Conservation (phyloP, 1,140 invertebrate species). For the Colletes latitarsis region DNA sequence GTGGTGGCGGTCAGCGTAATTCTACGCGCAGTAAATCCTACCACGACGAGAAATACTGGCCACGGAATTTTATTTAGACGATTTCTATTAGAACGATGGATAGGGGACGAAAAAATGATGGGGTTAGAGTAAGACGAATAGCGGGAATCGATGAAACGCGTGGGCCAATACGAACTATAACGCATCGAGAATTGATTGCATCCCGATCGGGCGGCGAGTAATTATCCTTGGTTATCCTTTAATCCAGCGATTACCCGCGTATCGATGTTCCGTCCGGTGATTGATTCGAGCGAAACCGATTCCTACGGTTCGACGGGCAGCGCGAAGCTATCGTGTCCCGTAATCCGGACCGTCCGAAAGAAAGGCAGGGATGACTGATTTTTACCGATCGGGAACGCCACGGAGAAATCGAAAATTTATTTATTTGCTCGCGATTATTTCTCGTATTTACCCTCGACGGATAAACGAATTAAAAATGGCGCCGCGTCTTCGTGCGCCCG, state of each 20-base stretch:
- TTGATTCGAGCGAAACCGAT: constrained; percentile 66
- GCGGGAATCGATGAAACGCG: constrained; percentile 24
- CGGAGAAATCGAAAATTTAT: not conserved
- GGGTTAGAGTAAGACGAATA: constrained; percentile 13
- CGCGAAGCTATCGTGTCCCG: constrained; percentile 15
- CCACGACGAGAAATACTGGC: constrained; percentile 9
- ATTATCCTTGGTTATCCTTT: constrained; percentile 69
- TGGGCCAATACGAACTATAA: constrained; percentile 28
- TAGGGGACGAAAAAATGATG: not conserved
- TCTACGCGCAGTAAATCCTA: constrained; percentile 21
- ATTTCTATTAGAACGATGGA: too few relatives aligned
- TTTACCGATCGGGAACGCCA: not conserved
- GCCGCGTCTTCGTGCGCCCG: not conserved
- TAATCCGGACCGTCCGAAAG: constrained; percentile 29
- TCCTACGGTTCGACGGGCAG: constrained; percentile 24
- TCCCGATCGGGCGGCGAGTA: constrained; percentile 62
- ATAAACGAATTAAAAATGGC: too few relatives aligned
- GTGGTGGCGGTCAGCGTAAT: constrained; percentile 33
- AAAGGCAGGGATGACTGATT: constrained; percentile 39
- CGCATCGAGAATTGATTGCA: constrained; percentile 68
- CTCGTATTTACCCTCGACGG: too few relatives aligned
- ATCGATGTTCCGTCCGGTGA: constrained; percentile 64
- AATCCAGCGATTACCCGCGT: constrained; percentile 65
- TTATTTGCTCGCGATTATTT: too few relatives aligned
- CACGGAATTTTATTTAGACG: not conserved